Conservation (phyloP, 2,797 vertebrate genomes). For the Crossoptilon crossoptilon region DNA sequence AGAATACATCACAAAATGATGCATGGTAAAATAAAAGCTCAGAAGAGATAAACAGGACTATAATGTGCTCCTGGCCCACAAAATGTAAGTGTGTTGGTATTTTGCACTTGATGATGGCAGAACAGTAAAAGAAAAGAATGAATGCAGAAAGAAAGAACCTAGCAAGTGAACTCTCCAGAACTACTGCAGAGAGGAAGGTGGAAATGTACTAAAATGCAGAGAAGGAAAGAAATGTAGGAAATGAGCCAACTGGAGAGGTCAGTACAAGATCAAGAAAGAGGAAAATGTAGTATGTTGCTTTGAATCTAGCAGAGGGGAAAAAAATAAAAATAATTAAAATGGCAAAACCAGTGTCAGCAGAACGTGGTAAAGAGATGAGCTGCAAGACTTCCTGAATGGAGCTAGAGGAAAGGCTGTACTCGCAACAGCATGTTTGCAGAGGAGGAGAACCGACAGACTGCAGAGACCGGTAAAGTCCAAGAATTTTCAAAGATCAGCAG, state of each 20-base stretch:
- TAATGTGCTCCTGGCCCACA: background rate
- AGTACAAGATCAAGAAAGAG: background rate
- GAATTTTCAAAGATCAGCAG: background rate
- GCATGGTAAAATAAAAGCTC: background rate
- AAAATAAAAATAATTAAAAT: background rate
- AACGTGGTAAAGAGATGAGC: background rate
- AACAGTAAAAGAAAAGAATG: background rate
- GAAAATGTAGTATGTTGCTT: background rate
- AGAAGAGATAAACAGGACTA: background rate
- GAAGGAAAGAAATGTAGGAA: conserved; percentile 14
- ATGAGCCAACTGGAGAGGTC: background rate
- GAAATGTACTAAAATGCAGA: background rate
- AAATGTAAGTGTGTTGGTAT: background rate
- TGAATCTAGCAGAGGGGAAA: background rate
- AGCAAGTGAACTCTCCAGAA: background rate
- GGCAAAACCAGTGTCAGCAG: background rate
- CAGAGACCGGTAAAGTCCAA: background rate
- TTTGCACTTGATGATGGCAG: background rate
- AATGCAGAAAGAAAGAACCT: background rate
- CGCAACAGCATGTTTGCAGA: background rate
- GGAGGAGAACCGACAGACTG: background rate
- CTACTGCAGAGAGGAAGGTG: background rate
- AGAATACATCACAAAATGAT: background rate
- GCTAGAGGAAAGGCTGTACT: background rate
- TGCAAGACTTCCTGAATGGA: background rate